Conservation (phyloP, 2,113 vertebrate genomes). For the Erinaceus europaeus region DNA sequence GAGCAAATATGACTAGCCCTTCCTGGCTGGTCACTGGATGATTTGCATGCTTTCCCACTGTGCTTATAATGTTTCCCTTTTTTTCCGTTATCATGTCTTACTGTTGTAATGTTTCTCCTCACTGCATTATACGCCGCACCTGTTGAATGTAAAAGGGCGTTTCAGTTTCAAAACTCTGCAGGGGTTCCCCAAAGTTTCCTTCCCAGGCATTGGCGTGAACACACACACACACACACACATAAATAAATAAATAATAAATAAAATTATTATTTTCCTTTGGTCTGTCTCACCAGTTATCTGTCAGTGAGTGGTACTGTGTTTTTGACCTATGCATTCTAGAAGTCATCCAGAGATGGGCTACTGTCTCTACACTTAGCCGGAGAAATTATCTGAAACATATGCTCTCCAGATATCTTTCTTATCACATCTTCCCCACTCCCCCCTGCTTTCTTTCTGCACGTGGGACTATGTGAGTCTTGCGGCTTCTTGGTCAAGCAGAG, state of each 20-base stretch:
- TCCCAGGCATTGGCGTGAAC: too few species aligned
- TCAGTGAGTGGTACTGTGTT: background rate
- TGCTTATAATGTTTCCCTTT: background rate
- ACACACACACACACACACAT: too few species aligned
- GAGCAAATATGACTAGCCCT: slow-evolving; percentile 35
- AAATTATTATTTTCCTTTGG: slow-evolving; percentile 14
- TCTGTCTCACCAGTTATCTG: background rate
- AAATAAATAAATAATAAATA: too few species aligned
- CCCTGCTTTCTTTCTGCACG: background rate
- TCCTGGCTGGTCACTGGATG: slow-evolving; percentile 25
- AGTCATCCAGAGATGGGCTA: background rate
- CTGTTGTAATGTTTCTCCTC: slow-evolving; percentile 24
- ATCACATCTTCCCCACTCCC: background rate
- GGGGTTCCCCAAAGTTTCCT: background rate
- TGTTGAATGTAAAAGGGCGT: slow-evolving; percentile 21
- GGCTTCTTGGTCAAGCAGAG: slow-evolving; percentile 26
- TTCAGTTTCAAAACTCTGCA: slow-evolving; percentile 38
- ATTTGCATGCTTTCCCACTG: slow-evolving; percentile 44
- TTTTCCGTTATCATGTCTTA: slow-evolving; percentile 3
- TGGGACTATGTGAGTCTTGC: slow-evolving; percentile 17
- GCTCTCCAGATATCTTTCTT: background rate
- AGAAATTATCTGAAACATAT: slow-evolving; percentile 27
- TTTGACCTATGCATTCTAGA: too few species aligned
- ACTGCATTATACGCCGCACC: slow-evolving; percentile 17
- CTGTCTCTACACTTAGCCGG: background rate